Evolutionary conservation across 2,113 vertebrate species (phyloP).

Genomic region (Tiliqua scincoides): DNA sequence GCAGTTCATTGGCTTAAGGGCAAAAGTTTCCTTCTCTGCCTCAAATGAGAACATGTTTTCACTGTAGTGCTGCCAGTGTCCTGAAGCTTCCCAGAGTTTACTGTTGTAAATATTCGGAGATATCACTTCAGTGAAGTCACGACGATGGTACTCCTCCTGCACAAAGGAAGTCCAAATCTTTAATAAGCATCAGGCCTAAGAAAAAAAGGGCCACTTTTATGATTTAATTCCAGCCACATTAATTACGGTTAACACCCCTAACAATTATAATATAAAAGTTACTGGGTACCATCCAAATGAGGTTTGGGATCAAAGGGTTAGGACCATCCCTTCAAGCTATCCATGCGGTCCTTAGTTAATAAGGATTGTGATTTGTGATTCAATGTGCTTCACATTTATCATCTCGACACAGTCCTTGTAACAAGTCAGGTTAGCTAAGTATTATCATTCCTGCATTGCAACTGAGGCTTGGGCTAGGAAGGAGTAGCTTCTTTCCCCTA

Average conservation of each 20-base stretch:
- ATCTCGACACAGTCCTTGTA: no score
- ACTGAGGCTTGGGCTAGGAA: no score
- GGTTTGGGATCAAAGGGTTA: background rate
- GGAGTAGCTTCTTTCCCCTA: no score
- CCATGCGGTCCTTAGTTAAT: background rate
- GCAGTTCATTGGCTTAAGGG: slow-evolving; percentile 97
- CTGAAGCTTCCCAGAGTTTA: slow-evolving; percentile 92
- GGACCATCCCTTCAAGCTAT: no score
- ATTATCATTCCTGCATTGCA: no score
- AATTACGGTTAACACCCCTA: background rate
- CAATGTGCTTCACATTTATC: no score
- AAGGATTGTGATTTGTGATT: no score
- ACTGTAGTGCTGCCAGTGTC: slow-evolving; percentile 95
- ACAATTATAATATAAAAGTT: no score
- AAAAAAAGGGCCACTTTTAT: background rate
- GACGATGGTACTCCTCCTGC: slow-evolving; percentile 88
- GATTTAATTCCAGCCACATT: background rate
- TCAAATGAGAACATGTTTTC: slow-evolving; percentile 95
- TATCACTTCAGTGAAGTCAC: slow-evolving; percentile 89
- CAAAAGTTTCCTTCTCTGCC: slow-evolving; percentile 89
- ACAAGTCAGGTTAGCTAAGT: no score
- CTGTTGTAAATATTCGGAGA: slow-evolving; percentile 93
- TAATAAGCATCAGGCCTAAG: background rate
- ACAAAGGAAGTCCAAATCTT: slow-evolving; percentile 7
- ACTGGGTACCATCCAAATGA: no score